Evolutionary conservation across 2,113 vertebrate species (phyloP).

Genomic region (Neofelis nebulosa): DNA sequence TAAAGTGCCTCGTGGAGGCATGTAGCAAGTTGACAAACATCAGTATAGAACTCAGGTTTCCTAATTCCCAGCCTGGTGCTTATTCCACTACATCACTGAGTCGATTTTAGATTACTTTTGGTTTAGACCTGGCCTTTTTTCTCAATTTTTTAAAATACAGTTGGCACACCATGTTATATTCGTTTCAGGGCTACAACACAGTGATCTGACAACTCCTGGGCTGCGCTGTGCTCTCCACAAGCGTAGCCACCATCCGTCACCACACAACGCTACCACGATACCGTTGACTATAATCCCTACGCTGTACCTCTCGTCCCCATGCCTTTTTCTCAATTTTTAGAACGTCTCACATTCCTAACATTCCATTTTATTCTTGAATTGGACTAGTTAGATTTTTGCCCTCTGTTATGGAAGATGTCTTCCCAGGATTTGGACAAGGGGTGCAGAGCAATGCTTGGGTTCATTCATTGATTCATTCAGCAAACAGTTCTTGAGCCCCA

Average conservation of each 20-base stretch:
- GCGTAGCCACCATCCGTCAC: not conserved
- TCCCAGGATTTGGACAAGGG: not conserved
- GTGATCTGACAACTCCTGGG: not conserved
- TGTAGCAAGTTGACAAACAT: not conserved
- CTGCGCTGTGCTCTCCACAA: fast-evolving
- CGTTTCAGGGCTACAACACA: not conserved
- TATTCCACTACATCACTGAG: not conserved
- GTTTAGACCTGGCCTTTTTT: not conserved
- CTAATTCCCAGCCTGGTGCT: not conserved
- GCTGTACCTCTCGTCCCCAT: not conserved
- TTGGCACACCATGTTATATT: not conserved
- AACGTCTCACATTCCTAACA: not conserved
- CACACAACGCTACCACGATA: not conserved
- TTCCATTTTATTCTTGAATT: not conserved
- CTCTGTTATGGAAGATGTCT: not conserved
- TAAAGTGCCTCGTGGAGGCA: not conserved
- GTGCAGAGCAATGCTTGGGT: not conserved
- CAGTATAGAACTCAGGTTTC: not conserved
- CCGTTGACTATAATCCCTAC: not conserved
- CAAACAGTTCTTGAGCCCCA: not conserved
- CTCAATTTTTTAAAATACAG: not conserved
- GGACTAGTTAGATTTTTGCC: not conserved
- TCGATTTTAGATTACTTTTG: not conserved
- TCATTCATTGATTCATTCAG: not conserved
- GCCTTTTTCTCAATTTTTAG: not conserved